Evolutionary conservation across 1,140 invertebrate genomes (phyloP), one percentile per base, ranked within the genome.

Genomic region (Gerris buenoi): DNA sequence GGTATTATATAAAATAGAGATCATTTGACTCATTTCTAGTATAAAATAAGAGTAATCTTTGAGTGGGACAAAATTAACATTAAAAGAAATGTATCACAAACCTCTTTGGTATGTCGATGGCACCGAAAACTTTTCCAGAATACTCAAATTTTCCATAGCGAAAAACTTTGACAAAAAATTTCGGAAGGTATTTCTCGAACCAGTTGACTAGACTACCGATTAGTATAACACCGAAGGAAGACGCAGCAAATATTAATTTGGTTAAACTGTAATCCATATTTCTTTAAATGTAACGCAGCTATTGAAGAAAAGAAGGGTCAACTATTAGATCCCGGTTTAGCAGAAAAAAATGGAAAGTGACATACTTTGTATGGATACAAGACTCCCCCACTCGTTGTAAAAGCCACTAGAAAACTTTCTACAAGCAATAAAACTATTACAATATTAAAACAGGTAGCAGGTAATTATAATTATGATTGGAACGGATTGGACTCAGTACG

Each of bases 111-210:
- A 90, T 78, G 77, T 90, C 85, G 28, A 83, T 70, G 65, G 76
- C 72, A 58, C 76, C 76, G 14, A 85, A 70, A 56, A 82, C 71
- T 25, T 77, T 74, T 0, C 78, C 79, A 70, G 80, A 80, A 68
- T 81, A 80, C 0, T 81, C 77, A 74, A 84, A 86, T 76, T 87
- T 88, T 15, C 88, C 88, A 73, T 87, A 88, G 23, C 82, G 79
- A 74, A 83, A 86, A 0, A 78, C 77, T 73, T 84, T 82, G 5
- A 77, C 80, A 1, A 89, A 76, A 68, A 82, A 79, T 15, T 75
- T 73, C 1, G 88, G 87, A 27, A 90, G 71, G 75, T 84, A 78
- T 27, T 81, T 73, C 74, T 88, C 85, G 68, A 83, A 76, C 27
- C 79, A 75, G 73, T 83, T 84, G 25, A 88, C 80, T 26, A 88